Percentiles rank a stretch among this genome's conserved stretches.
Conservation (phyloP, 2,888 invertebrate genomes). For the Dione juno region DNA sequence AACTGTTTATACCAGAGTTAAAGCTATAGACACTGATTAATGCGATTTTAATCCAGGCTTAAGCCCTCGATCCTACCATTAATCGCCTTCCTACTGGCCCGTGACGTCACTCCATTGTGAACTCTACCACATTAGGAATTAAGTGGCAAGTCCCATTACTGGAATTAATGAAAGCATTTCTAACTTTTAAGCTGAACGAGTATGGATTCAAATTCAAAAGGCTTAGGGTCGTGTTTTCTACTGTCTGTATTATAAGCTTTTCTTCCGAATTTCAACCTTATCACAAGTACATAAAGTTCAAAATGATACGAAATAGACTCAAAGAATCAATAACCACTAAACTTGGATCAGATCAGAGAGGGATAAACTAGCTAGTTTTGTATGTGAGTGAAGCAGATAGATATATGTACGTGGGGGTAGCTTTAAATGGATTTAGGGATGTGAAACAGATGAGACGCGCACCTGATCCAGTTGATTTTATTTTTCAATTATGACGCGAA, state of each 20-base stretch:
- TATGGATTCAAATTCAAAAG: constrained; percentile 74
- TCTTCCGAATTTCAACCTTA: constrained; percentile 52
- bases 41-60: constrained; percentile 87
- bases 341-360: constrained; percentile 68
- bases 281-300: constrained; percentile 50
- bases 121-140: constrained; percentile 54
- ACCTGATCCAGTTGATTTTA: constrained; percentile 79
- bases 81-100: constrained; percentile 81
- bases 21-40: constrained; percentile 86
- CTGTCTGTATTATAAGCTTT: constrained; percentile 53
- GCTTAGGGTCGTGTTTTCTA: constrained; percentile 68
- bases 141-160: constrained; percentile 52
- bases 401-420: constrained; percentile 55
- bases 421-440: constrained; percentile 64
- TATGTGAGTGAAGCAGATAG: constrained; percentile 57
- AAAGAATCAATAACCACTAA: constrained; percentile 79
- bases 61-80: constrained; percentile 85
- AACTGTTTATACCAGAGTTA: constrained; percentile 83
- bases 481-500: constrained; percentile 67
- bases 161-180: constrained; percentile 56
- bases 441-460: constrained; percentile 67
- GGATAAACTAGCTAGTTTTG: constrained; percentile 55
- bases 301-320: constrained; percentile 52
- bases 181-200: constrained; percentile 73
- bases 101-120: constrained; percentile 65